phyloP scores from a whole-genome alignment of 1,140 invertebrate species.

The Cydia strobilella region DNA sequence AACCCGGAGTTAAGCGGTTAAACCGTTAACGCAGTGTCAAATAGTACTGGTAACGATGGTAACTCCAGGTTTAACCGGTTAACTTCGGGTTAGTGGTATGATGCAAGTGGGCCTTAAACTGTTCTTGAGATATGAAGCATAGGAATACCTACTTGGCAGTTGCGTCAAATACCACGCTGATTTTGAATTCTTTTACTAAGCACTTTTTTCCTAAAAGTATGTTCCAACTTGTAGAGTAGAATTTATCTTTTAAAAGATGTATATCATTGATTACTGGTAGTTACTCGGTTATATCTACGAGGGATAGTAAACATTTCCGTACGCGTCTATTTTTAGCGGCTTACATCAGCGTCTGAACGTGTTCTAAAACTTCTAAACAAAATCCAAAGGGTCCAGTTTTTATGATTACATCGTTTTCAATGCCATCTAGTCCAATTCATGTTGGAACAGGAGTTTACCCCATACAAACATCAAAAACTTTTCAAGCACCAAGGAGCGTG shows the following conservation, averaged over 20 bases:
- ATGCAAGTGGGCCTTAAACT: too few relatives aligned
- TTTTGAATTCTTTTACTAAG: background rate
- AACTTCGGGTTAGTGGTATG: too few relatives aligned
- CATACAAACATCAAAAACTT: background rate
- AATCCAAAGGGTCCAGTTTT: slow-evolving; percentile 31
- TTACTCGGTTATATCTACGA: slow-evolving; percentile 30
- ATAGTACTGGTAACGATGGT: too few relatives aligned
- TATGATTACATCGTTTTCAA: slow-evolving; percentile 30
- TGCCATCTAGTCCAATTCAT: slow-evolving; percentile 13
- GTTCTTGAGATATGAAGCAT: background rate
- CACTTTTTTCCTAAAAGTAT: background rate
- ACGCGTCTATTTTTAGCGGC: slow-evolving; percentile 56
- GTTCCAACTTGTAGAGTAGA: background rate
- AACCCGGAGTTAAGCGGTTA: too few relatives aligned
- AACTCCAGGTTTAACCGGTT: too few relatives aligned
- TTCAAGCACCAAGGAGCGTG: background rate
- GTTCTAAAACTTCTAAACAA: slow-evolving; percentile 25
- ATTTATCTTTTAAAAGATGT: slow-evolving; percentile 3
- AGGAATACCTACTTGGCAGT: background rate
- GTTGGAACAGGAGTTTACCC: background rate
- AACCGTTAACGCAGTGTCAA: too few relatives aligned
- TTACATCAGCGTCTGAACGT: slow-evolving; percentile 57
- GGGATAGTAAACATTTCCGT: slow-evolving; percentile 61
- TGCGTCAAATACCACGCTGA: background rate
- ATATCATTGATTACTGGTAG: slow-evolving; percentile 22